Percentiles rank a stretch among this genome's conserved stretches.
Evolutionary conservation across 2,797 vertebrate species (phyloP).

Genomic region (Pseudomugil tenellus): DNA sequence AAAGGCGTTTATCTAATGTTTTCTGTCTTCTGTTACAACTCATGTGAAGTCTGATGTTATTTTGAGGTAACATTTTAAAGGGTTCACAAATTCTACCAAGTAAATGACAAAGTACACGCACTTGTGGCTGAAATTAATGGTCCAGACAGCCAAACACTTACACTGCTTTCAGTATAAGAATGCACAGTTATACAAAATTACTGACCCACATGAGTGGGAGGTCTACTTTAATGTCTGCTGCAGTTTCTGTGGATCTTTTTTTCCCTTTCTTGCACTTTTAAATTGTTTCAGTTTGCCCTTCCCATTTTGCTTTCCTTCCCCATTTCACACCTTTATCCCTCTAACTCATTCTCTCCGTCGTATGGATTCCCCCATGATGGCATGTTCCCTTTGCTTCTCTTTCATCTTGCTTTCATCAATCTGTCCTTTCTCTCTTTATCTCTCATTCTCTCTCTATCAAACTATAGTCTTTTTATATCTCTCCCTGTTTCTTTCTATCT

Average conservation of each 20-base stretch:
- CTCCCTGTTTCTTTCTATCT: conserved; percentile 14
- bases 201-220: not conserved
- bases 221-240: conserved; percentile 4
- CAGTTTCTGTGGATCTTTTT: conserved; percentile 11
- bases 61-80: not conserved
- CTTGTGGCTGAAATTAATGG: conserved; percentile 6
- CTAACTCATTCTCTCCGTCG: conserved; percentile 43
- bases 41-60: not conserved
- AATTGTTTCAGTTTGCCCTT: conserved; percentile 23
- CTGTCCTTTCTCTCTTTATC: not conserved
- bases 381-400: conserved; percentile 33
- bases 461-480: conserved; percentile 23
- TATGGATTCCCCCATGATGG: conserved; percentile 51
- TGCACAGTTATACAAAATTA: not conserved
- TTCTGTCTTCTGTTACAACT: not conserved
- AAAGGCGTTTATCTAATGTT: not conserved
- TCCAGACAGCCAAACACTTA: not conserved
- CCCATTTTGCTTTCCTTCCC: conserved; percentile 29
- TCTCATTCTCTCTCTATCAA: conserved; percentile 26
- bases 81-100: not conserved
- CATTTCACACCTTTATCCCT: conserved; percentile 49
- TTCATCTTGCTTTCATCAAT: conserved; percentile 43
- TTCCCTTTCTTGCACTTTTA: conserved; percentile 1
- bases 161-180: not conserved
- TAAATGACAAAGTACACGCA: not conserved